A percentile compares a stretch with the other conserved stretches of the same genome.
phyloP scores from a whole-genome alignment of 2,888 invertebrate genomes.

The Rotaria magnacalcarata region DNA sequence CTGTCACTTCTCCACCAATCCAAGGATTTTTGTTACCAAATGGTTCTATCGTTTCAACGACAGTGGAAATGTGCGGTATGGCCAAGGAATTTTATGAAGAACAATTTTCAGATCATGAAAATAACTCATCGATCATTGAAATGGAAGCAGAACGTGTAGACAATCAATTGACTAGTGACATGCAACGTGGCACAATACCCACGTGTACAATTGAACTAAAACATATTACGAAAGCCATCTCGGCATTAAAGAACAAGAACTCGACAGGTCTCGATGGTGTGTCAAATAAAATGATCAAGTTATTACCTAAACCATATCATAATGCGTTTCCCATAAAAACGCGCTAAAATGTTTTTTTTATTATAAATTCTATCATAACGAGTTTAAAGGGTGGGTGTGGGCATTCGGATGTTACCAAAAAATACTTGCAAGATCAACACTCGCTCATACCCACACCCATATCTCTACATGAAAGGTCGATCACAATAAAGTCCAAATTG shows the following conservation, averaged over 20 bases:
- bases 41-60: not conserved
- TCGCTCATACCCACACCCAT: too few species aligned
- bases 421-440: too few species aligned
- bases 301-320: not conserved
- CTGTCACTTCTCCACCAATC: not conserved
- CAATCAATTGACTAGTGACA: not conserved
- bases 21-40: not conserved
- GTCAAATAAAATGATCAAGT: not conserved
- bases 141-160: not conserved
- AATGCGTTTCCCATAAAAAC: too few species aligned
- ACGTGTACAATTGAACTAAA: not conserved
- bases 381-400: too few species aligned
- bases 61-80: not conserved
- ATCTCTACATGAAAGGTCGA: too few species aligned
- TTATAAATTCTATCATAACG: too few species aligned
- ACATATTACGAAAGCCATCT: not conserved
- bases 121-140: not conserved
- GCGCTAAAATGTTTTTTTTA: too few species aligned
- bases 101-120: not conserved
- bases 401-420: too few species aligned
- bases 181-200: not conserved
- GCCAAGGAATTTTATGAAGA: not conserved
- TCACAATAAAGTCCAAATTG: too few species aligned
- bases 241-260: not conserved
- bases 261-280: not conserved